Conservation (phyloP, 37 sponge, comb jelly and placozoan genomes). For the Agelas oroides region DNA sequence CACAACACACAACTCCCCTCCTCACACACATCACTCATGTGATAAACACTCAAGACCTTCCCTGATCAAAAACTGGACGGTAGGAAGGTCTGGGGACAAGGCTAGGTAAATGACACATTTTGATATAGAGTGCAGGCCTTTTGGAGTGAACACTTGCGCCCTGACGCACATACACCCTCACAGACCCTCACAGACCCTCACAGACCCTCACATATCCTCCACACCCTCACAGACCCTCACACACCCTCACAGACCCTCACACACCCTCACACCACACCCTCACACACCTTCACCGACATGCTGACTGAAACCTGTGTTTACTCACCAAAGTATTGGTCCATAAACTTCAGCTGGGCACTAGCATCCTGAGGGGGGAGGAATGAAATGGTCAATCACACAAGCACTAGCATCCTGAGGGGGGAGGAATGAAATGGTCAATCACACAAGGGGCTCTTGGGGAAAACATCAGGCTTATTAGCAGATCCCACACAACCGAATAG, state of each 20-base stretch:
- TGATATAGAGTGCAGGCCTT: background rate
- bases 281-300: background rate
- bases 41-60: background rate
- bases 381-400: too few relatives aligned
- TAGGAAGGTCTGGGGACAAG: background rate
- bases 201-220: too few relatives aligned
- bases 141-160: background rate
- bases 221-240: too few relatives aligned
- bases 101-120: background rate
- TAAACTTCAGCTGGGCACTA: constrained; percentile 35
- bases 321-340: constrained; percentile 83
- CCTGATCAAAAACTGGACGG: too few relatives aligned
- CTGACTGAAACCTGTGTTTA: background rate
- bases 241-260: background rate
- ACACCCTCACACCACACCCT: background rate
- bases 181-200: too few relatives aligned
- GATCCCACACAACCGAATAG: too few relatives aligned
- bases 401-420: background rate
- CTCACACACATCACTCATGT: background rate
- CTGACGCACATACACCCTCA: too few relatives aligned
- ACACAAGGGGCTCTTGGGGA: too few relatives aligned
- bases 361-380: background rate
- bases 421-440: background rate
- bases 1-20: too few relatives aligned
- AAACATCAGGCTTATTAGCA: too few relatives aligned